Base-by-base conservation (phyloP, 1,140 invertebrate genomes). In the Saccostrea cuccullata region DNA sequence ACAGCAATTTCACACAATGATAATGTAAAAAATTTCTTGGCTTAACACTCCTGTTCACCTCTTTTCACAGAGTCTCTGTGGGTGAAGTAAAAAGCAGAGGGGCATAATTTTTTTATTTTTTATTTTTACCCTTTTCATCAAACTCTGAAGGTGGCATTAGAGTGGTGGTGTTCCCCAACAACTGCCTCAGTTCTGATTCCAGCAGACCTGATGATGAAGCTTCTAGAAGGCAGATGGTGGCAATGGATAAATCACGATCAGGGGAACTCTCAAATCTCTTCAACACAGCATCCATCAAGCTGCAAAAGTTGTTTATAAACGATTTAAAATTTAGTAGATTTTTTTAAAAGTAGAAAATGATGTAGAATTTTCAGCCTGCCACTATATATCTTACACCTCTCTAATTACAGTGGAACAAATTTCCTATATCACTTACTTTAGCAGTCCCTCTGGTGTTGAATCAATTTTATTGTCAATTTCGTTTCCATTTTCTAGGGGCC, bases 181-280 rank as follows among this genome's bases (percentile, higher is more conserved):
- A 92, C n/a, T 91, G 84, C 70, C 93, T 82, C 8, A 95, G 85
- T 88, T 95, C 94, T 56, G 89, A 89, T 87, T 95, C 94, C 60
- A 93, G 88, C 40, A 95, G 91, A 13, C 94, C 94, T 23, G 92
- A 90, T 13, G 92, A 89, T 17, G 94, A 94, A 13, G 93, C 93
- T 82, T 95, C 94, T 55, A 95, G 85, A 60, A 95, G 86, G 90
- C 93, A 94, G 5, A 95, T 85, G 0, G 93, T 95, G 20, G 93
- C 94, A 20, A 93, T 91, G 9, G 94, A 88, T 26, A 95, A 89
- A 23, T 92, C 93, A n/a, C 88, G 84, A 85, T 94, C 94, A 82
- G 94, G 89, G 36, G 91, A 92, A 40, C 87, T 86, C 87, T 94
- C 94, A 86, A 94, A 91, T 64, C 94, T 90, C 47, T 90, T 90